Evolutionary conservation across 2,888 invertebrate species (phyloP).

Genomic region (Steinernema scapterisci): DNA sequence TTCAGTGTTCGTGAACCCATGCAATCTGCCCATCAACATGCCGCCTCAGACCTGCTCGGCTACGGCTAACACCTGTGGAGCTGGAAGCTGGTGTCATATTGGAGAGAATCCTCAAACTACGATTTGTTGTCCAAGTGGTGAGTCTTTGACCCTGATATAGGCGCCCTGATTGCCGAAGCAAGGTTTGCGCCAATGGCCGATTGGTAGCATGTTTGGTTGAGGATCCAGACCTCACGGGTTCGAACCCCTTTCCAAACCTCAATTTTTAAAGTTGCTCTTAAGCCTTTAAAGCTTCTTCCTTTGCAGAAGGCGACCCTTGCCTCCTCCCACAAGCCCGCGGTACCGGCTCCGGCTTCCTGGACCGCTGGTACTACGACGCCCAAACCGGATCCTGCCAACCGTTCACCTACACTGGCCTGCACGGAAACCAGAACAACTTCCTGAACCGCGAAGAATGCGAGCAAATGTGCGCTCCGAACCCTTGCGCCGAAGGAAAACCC

Average conservation of each 20-base stretch:
- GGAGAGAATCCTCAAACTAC: slow-evolving; percentile 41
- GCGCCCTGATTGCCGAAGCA: too few relatives aligned
- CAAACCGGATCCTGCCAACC: slow-evolving; percentile 58
- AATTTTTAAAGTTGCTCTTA: too few relatives aligned
- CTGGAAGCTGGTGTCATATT: slow-evolving; percentile 44
- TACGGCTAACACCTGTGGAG: slow-evolving; percentile 39
- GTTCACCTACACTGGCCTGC: slow-evolving; percentile 57
- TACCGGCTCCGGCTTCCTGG: slow-evolving; percentile 52
- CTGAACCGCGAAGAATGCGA: slow-evolving; percentile 43
- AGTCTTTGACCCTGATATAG: background rate
- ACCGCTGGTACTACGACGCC: slow-evolving; percentile 62
- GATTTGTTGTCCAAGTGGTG: slow-evolving; percentile 46
- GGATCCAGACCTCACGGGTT: too few relatives aligned
- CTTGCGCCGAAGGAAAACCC: slow-evolving; percentile 58
- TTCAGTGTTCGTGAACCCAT: slow-evolving; percentile 38
- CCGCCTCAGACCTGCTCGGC: slow-evolving; percentile 34
- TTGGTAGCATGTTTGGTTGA: too few relatives aligned
- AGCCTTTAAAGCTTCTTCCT: too few relatives aligned
- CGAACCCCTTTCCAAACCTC: too few relatives aligned
- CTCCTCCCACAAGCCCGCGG: slow-evolving; percentile 53
- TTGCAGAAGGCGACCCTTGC: slow-evolving; percentile 54
- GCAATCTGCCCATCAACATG: slow-evolving; percentile 33
- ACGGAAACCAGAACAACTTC: slow-evolving; percentile 55
- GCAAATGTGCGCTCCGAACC: slow-evolving; percentile 43
- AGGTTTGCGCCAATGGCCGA: too few relatives aligned